Percentiles rank a stretch among this genome's conserved stretches.
Evolutionary conservation across 2,797 vertebrate species (phyloP).

Genomic region (Pseudocheirus occidentalis): DNA sequence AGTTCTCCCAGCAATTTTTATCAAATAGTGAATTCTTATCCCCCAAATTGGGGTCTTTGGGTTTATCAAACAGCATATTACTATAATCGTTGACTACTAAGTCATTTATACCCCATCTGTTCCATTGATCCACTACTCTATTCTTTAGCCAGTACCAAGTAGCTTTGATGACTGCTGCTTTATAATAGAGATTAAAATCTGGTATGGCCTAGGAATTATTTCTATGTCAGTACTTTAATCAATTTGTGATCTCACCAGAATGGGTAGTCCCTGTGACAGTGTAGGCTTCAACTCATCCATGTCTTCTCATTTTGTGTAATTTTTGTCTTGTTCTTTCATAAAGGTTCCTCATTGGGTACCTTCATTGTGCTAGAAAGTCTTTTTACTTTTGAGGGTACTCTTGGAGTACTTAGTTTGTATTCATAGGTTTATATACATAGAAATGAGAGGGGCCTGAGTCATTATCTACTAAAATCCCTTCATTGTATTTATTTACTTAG

Average conservation of each 20-base stretch:
- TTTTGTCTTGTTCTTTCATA: neutral
- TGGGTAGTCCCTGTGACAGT: neutral
- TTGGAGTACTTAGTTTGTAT: neutral
- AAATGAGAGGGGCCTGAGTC: neutral
- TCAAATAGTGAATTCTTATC: no score
- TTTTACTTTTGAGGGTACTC: neutral
- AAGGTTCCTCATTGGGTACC: neutral
- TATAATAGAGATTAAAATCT: no score
- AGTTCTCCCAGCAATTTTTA: no score
- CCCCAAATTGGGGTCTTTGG: no score
- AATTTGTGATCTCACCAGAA: neutral
- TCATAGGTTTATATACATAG: neutral
- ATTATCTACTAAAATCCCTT: neutral
- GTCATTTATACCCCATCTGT: no score
- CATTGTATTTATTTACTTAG: neutral
- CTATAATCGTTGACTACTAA: no score
- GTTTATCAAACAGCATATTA: no score
- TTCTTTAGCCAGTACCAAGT: no score
- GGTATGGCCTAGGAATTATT: neutral
- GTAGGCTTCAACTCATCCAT: neutral
- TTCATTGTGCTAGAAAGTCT: neutral
- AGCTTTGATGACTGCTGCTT: no score
- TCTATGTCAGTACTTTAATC: neutral
- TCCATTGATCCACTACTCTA: no score
- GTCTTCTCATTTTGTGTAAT: neutral